Conservation (phyloP, 2,888 invertebrate genomes). For the Lithophane ornitopus region DNA sequence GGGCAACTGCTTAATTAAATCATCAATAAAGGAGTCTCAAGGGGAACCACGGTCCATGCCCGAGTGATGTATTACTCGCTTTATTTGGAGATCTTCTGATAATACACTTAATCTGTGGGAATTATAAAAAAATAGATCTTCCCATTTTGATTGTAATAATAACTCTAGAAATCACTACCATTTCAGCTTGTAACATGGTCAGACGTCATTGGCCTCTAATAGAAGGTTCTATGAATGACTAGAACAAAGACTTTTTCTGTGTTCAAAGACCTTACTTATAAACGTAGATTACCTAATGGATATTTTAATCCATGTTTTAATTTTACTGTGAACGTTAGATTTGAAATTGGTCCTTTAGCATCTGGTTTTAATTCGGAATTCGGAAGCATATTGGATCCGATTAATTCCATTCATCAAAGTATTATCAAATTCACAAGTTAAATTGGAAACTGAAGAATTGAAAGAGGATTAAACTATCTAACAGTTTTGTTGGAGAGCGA, state of each 20-base stretch:
- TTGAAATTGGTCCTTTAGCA: conserved; percentile 16
- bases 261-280: neutral
- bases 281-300: neutral
- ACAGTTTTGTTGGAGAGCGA: conserved; percentile 25
- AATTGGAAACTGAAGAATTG: conserved; percentile 54
- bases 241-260: neutral
- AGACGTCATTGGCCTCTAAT: neutral
- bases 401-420: conserved; percentile 49
- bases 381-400: conserved; percentile 11
- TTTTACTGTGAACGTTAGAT: neutral
- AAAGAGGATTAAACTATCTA: conserved; percentile 48
- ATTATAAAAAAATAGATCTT: neutral
- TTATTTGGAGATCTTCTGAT: conserved; percentile 51
- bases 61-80: conserved; percentile 74
- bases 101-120: neutral
- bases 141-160: neutral
- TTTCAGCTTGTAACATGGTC: neutral
- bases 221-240: too few species aligned
- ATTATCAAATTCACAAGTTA: conserved; percentile 55
- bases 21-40: conserved; percentile 78
- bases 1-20: conserved; percentile 83
- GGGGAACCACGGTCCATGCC: conserved; percentile 61
- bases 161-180: neutral
- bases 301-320: conserved; percentile 11
- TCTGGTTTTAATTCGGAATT: conserved; percentile 29